Evolutionary conservation across 2,888 invertebrate genomes (phyloP).

Genomic region (Heterodera filipjevi): DNA sequence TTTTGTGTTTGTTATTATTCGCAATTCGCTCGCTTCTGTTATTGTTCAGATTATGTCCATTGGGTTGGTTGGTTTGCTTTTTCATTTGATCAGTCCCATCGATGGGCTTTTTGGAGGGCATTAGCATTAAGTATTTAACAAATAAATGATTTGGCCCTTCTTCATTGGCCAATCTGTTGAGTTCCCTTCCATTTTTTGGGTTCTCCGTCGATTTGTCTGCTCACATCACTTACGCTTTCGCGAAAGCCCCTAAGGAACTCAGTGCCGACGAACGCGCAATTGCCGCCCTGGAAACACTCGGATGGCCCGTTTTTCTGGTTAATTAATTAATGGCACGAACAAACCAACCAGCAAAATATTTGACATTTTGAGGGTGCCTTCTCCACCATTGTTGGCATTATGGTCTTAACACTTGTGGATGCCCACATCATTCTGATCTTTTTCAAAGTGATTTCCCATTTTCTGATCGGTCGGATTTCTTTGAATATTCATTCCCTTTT

Average conservation of each 20-base stretch:
- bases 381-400: constrained; percentile 61
- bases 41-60: constrained; percentile 81
- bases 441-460: constrained; percentile 44
- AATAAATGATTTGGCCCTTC: no score
- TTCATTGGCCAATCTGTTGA: no score
- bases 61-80: constrained; percentile 74
- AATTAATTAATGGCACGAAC: no score
- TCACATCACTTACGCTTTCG: constrained; percentile 80
- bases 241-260: constrained; percentile 75
- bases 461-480: background rate
- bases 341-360: no score
- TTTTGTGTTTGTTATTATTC: background rate
- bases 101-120: no score
- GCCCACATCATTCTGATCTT: constrained; percentile 62
- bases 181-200: constrained; percentile 70
- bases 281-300: constrained; percentile 84
- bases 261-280: constrained; percentile 77
- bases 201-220: constrained; percentile 76
- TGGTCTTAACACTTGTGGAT: constrained; percentile 58
- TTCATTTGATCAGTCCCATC: no score
- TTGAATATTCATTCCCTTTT: background rate
- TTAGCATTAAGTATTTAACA: no score
- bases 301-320: constrained; percentile 78
- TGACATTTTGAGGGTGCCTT: constrained; percentile 55
- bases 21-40: no score